Evolutionary conservation across 2,888 invertebrate genomes (phyloP).

Genomic region (Stictocephala bisonia): DNA sequence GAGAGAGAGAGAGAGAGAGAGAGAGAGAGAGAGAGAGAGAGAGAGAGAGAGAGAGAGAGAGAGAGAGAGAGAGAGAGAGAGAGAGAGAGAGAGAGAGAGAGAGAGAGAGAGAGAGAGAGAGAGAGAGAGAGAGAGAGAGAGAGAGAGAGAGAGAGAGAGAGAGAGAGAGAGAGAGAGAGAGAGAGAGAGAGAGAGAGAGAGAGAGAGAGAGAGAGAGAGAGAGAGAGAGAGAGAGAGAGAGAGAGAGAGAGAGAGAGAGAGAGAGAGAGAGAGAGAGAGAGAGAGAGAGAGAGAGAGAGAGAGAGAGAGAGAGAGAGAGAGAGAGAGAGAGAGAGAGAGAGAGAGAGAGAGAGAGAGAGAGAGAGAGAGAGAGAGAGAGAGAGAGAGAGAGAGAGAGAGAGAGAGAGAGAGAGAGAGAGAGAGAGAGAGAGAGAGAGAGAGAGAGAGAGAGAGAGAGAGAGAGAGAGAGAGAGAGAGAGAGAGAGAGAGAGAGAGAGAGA

Average conservation of each 20-base stretch:
- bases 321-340: background rate
- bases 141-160: background rate
- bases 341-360: background rate
- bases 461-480: background rate
- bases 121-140: background rate
- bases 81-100: background rate
- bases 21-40: background rate
- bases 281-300: background rate
- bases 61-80: background rate
- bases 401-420: background rate
- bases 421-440: background rate
- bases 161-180: background rate
- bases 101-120: background rate
- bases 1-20: background rate
- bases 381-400: background rate
- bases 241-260: background rate
- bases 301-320: background rate
- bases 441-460: background rate
- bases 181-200: background rate
- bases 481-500: background rate
- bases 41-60: background rate
- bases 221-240: background rate
- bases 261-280: background rate
- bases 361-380: background rate
- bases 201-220: background rate